Conservation (phyloP, 2,113 vertebrate species). For the Dicaeum eximium region DNA sequence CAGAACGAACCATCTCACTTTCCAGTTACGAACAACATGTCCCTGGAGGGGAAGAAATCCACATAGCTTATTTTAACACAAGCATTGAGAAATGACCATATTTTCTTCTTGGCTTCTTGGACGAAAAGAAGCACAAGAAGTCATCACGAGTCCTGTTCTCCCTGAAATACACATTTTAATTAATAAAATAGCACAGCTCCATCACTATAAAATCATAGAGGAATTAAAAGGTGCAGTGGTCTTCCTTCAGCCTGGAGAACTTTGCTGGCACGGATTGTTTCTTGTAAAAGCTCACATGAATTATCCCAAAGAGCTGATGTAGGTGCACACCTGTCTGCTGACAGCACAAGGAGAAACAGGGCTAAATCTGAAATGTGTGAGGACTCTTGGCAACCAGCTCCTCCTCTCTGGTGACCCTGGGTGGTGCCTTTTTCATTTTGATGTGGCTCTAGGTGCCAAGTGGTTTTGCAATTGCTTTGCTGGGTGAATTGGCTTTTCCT, state of each 20-base stretch:
- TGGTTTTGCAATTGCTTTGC: not conserved
- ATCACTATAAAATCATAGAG: not conserved
- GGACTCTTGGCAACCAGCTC: not conserved
- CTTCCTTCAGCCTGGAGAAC: not conserved
- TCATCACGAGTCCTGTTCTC: not conserved
- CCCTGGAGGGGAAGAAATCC: slow-evolving; percentile 74
- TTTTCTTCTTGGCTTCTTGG: not conserved
- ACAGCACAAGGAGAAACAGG: not conserved
- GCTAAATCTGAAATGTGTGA: not conserved
- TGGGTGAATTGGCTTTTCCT: not conserved
- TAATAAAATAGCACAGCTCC: not conserved
- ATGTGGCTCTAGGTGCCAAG: not conserved
- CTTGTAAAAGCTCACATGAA: not conserved
- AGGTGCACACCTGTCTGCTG: not conserved
- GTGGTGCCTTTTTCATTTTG: not conserved
- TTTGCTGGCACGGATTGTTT: not conserved
- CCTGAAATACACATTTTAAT: not conserved
- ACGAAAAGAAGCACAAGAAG: not conserved
- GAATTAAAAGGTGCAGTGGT: not conserved
- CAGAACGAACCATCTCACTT: slow-evolving; percentile 90
- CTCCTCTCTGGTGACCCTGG: not conserved
- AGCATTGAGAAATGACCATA: not conserved
- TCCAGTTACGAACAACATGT: slow-evolving; percentile 95
- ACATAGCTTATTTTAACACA: not conserved
- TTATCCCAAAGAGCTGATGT: not conserved